Evolutionary conservation across 2,797 vertebrate species (phyloP), one percentile per base, ranked within the genome.

Genomic region (Anguilla pacifica): DNA sequence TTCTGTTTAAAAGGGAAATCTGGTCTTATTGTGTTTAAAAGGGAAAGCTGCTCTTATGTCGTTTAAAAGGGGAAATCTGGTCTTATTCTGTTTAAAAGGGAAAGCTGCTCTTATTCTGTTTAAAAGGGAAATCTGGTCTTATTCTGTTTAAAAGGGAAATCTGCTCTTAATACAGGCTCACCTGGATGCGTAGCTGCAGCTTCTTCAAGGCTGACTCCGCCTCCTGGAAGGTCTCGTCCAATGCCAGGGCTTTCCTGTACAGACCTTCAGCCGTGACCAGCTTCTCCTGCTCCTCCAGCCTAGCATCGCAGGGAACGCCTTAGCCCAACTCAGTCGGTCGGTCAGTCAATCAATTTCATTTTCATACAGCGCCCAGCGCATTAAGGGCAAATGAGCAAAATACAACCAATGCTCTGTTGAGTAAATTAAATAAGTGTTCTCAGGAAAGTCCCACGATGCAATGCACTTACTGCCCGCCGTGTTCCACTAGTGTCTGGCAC

Each of bases 401-500:
- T 9, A n/a, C 61, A 67, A 67, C 25, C 17, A n/a, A n/a, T 67
- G 17, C 13, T 19, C 59, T 61, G 59, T 5, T 19, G 59, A 6
- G 22, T 61, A 61, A 61, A 17, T 61, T 61, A 17, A 17, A 15
- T 15, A 19, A 39, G n/a, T 9, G 22, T 67, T 67, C n/a, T 25
- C 61, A 67, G 22, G 6, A 67, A 9, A n/a, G 6, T 67, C 25
- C 13, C 6, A 25, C 25, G 22, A 6, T 2, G 35, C 64, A 57
- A 85, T 19, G 57, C 39, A 96, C 98, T 97, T 96, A 99, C 99
- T 99, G 98, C 91, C 97, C 96, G 64, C 98, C 99, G 94, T 98
- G 95, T 92, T 99, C 98, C 91, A 99, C 98, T 39, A 99, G 96
- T 0, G 98, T 99, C 94, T 99, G 99, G 92, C 98, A 98, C 81